Percentiles rank a stretch among this genome's conserved stretches.
These are phyloP conservation scores for Mesoclemmys tuberculata DNA, from an alignment of 2,113 vertebrate species.

Conservation along the genomic window DNA sequence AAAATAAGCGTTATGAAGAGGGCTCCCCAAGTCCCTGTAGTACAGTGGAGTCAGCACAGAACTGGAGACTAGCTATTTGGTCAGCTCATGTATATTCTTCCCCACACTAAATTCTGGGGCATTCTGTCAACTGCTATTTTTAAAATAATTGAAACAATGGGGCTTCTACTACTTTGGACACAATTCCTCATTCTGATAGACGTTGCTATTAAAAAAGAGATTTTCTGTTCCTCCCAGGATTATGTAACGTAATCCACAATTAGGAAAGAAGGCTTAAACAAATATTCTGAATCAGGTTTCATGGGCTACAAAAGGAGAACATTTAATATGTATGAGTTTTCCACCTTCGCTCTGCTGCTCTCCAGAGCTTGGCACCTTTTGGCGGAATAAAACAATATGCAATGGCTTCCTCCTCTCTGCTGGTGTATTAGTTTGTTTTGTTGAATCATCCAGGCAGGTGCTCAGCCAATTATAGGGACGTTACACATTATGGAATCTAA, in stretches of 20 bases:
- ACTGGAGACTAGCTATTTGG: not conserved
- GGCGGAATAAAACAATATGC: not conserved
- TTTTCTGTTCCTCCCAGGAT: not conserved
- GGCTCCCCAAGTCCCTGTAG: not conserved
- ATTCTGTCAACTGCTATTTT: not conserved
- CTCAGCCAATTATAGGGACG: not conserved
- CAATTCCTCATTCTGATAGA: not conserved
- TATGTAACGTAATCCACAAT: not conserved
- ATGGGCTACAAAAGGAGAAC: not conserved
- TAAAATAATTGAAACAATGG: not conserved
- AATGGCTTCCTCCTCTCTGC: not conserved
- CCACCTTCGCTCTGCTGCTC: not conserved
- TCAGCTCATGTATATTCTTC: not conserved
- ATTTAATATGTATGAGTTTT: not conserved
- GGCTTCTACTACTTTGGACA: not conserved
- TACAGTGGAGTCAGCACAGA: not conserved
- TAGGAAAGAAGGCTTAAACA: not conserved
- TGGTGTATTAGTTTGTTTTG: not conserved
- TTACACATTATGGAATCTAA: not conserved
- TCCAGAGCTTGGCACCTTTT: not conserved
- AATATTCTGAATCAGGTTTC: not conserved
- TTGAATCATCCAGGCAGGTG: slow-evolving; percentile 14
- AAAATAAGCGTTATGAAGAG: not conserved
- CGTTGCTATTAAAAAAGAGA: not conserved
- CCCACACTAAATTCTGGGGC: not conserved